A percentile compares a stretch with the other conserved stretches of the same genome.
Conservation (phyloP, 53 echinoderm and acorn worm species). For the Henricia sp. region DNA sequence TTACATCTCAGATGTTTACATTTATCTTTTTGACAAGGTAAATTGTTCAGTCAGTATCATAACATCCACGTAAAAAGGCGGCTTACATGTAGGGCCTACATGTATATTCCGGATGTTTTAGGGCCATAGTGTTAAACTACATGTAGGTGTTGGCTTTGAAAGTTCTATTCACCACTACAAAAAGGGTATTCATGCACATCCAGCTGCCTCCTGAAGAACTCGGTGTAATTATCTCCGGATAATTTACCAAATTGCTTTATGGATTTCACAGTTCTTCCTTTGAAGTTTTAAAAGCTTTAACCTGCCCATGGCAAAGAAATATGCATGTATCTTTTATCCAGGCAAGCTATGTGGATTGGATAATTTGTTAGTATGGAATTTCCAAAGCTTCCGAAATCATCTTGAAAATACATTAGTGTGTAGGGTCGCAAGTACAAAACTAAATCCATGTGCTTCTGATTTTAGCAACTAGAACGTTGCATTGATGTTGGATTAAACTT, state of each 20-base stretch:
- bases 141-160: too few relatives aligned
- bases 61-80: too few relatives aligned
- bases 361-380: conserved; percentile 13
- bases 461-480: too few relatives aligned
- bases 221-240: conserved; percentile 11
- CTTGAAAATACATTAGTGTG: background rate
- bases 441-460: too few relatives aligned
- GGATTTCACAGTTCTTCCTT: background rate
- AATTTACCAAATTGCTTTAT: conserved; percentile 3
- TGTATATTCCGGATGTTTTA: background rate
- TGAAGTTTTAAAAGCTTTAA: background rate
- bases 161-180: too few relatives aligned
- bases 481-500: too few relatives aligned
- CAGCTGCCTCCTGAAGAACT: conserved; percentile 13
- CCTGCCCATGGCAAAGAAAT: too few relatives aligned
- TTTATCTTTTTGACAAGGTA: too few relatives aligned
- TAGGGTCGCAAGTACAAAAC: too few relatives aligned
- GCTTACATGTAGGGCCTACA: background rate
- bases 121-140: background rate
- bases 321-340: background rate
- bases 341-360: background rate
- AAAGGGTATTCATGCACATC: conserved; percentile 29
- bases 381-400: background rate
- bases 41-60: too few relatives aligned
- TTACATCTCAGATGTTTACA: conserved; percentile 2